Conservation (phyloP, 2,797 vertebrate species). For the Cryptoblepharus egeriae region DNA sequence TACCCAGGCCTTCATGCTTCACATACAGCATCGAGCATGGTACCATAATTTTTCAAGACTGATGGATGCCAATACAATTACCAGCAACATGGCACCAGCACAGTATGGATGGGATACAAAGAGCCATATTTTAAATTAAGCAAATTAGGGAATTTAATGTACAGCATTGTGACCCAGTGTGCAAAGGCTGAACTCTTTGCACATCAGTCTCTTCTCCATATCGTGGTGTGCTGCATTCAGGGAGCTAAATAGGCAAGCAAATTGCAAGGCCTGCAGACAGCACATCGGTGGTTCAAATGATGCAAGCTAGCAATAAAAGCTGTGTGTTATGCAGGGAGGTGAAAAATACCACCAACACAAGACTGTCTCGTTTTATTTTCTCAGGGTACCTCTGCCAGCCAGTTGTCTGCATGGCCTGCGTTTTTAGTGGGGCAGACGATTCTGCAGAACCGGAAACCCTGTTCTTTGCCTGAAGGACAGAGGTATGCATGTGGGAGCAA, state of each 20-base stretch:
- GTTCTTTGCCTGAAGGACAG: slow-evolving; percentile 41
- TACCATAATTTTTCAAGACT: too few species aligned
- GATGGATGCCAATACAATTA: too few species aligned
- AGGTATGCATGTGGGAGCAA: slow-evolving; percentile 55
- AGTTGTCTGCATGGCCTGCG: slow-evolving; percentile 75
- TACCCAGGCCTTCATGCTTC: too few species aligned
- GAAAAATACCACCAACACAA: too few species aligned
- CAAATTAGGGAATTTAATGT: not conserved
- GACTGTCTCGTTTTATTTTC: not conserved
- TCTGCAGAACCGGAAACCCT: slow-evolving; percentile 65
- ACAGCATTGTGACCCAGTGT: not conserved
- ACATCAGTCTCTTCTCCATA: not conserved
- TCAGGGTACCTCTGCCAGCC: slow-evolving; percentile 41
- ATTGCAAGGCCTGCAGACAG: not conserved
- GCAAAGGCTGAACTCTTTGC: not conserved
- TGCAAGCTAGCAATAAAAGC: not conserved
- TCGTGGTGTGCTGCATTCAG: not conserved
- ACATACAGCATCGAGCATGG: too few species aligned
- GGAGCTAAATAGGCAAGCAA: not conserved
- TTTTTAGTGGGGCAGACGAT: slow-evolving; percentile 68
- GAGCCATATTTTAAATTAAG: too few species aligned
- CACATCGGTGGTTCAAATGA: not conserved
- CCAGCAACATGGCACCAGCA: too few species aligned
- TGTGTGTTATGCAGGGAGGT: not conserved
- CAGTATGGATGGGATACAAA: too few species aligned